Evolutionary conservation across 2,113 vertebrate genomes (phyloP).

Genomic region (Lates calcarifer): DNA sequence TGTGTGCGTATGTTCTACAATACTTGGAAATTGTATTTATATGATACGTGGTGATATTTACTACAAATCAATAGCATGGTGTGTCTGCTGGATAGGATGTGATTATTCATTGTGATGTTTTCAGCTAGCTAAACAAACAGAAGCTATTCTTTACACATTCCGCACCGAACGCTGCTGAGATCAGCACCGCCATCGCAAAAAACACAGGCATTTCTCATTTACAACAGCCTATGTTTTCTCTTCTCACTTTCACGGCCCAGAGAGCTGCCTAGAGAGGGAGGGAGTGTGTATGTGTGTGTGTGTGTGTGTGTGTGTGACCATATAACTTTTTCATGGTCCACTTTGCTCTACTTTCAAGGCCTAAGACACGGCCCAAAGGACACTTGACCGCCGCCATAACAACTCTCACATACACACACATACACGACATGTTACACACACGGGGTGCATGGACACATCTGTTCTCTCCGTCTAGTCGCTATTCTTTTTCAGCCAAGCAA

Average conservation of each 20-base stretch:
- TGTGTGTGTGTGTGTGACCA: slow-evolving; percentile 41
- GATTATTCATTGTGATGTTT: slow-evolving; percentile 69
- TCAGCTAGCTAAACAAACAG: slow-evolving; percentile 68
- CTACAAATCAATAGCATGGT: slow-evolving; percentile 53
- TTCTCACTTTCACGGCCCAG: slow-evolving; percentile 75
- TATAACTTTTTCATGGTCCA: slow-evolving; percentile 75
- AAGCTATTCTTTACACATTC: slow-evolving; percentile 70
- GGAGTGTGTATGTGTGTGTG: slow-evolving; percentile 17
- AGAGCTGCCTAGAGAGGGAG: slow-evolving; percentile 65
- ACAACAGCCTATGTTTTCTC: slow-evolving; percentile 66
- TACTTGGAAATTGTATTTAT: slow-evolving; percentile 40
- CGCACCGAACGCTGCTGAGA: slow-evolving; percentile 65
- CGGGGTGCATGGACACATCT: background rate
- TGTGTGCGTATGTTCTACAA: background rate
- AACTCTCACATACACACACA: slow-evolving; percentile 15
- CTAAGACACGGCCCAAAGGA: slow-evolving; percentile 56
- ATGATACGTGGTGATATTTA: slow-evolving; percentile 37
- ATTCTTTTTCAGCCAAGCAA: background rate
- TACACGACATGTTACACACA: slow-evolving; percentile 22
- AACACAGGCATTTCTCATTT: slow-evolving; percentile 74
- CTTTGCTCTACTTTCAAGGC: slow-evolving; percentile 69
- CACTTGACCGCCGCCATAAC: slow-evolving; percentile 48
- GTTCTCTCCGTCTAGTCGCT: background rate
- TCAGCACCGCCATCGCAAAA: slow-evolving; percentile 63
- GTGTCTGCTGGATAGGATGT: slow-evolving; percentile 43